Evolutionary conservation across 2,888 invertebrate species (phyloP).

Genomic region (Colletes collaris): DNA sequence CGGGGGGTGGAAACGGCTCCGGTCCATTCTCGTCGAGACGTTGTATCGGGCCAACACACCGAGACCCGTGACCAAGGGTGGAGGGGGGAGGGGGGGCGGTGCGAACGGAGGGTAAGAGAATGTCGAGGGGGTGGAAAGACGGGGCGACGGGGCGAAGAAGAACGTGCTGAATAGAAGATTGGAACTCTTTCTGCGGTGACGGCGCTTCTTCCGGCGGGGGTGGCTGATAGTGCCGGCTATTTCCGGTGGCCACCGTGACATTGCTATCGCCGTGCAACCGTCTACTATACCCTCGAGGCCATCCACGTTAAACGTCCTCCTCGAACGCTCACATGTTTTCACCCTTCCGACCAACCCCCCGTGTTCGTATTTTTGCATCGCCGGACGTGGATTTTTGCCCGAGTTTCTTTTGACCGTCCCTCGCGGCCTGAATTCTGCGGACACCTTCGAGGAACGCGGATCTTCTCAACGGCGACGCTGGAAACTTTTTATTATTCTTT

Average conservation of each 20-base stretch:
- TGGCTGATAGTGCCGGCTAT: conserved; percentile 82
- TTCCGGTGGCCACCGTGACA: conserved; percentile 82
- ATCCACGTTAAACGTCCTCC: conserved; percentile 67
- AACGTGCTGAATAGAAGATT: conserved; percentile 82
- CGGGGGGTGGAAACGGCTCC: conserved; percentile 64
- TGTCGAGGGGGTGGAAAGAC: conserved; percentile 14
- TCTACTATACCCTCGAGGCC: conserved; percentile 56
- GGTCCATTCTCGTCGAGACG: conserved; percentile 65
- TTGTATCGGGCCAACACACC: conserved; percentile 64
- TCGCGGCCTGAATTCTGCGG: conserved; percentile 23
- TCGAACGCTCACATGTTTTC: conserved; percentile 48
- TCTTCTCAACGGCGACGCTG: not conserved
- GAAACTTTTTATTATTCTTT: not conserved
- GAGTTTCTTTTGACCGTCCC: conserved; percentile 22
- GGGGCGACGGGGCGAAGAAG: conserved; percentile 51
- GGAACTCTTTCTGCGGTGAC: conserved; percentile 82
- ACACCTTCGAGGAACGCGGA: conserved; percentile 1
- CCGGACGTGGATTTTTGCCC: conserved; percentile 35
- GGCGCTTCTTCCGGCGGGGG: conserved; percentile 80
- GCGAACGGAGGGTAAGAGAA: conserved; percentile 8
- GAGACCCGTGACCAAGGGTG: conserved; percentile 15
- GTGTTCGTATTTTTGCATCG: conserved; percentile 47
- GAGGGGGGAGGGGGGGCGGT: too few relatives aligned
- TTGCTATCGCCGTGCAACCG: conserved; percentile 77
- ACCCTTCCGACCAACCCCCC: conserved; percentile 14